These are phyloP conservation scores for Pygmarrhopalites habei DNA, from an alignment of 1,140 invertebrate species.

Conservation along the genomic window DNA sequence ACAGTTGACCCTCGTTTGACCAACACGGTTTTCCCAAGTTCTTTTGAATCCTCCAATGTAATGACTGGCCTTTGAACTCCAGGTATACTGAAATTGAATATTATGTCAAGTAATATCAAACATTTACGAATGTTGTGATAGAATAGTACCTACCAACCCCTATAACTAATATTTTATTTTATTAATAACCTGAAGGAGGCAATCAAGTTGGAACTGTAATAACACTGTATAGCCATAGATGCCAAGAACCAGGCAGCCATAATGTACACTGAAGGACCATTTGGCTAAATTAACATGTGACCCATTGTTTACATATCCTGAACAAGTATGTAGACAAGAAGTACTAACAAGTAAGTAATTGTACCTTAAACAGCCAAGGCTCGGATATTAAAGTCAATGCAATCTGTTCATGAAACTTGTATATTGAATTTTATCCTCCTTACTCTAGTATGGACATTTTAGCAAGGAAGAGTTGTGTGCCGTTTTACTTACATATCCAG, in stretches of 20 bases:
- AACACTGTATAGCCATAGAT: conserved; percentile 9
- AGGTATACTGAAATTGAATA: background rate
- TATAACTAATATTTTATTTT: background rate
- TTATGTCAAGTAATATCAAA: background rate
- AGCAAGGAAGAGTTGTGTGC: background rate
- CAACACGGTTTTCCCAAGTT: background rate
- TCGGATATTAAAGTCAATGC: conserved; percentile 5
- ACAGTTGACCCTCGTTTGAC: background rate
- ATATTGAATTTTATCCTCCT: background rate
- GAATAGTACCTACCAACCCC: background rate
- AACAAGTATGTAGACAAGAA: no score
- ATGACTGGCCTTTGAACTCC: background rate
- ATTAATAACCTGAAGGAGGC: conserved; percentile 16
- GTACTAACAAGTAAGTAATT: no score
- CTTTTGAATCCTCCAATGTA: conserved; percentile 6
- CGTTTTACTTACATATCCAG: conserved; percentile 1
- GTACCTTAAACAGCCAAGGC: conserved; percentile 13
- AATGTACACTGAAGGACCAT: conserved; percentile 10
- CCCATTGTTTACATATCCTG: no score
- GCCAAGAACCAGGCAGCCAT: conserved; percentile 11
- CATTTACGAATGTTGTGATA: background rate
- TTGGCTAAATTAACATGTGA: no score
- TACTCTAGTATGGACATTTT: background rate
- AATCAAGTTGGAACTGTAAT: conserved; percentile 18
- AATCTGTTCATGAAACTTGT: conserved; percentile 1